Conservation (phyloP, 2,797 vertebrate genomes). For the Notolabrus celidotus region DNA sequence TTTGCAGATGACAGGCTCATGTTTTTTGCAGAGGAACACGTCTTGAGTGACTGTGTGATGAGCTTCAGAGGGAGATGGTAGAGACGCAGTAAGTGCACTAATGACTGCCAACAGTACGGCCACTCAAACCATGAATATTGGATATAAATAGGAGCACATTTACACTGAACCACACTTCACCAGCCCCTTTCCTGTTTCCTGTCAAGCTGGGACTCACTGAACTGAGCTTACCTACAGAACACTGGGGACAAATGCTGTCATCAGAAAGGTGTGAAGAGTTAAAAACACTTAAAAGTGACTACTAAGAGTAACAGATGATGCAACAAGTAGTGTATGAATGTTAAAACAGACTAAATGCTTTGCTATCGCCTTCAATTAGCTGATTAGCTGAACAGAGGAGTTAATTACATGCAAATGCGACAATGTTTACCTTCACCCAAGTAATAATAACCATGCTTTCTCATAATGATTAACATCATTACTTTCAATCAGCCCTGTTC, state of each 20-base stretch:
- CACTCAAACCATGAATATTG: slow-evolving; percentile 82
- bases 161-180: slow-evolving; percentile 23
- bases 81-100: slow-evolving; percentile 78
- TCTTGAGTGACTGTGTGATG: slow-evolving; percentile 70
- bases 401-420: not conserved
- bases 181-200: slow-evolving; percentile 34
- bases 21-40: slow-evolving; percentile 78
- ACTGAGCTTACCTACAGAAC: slow-evolving; percentile 26
- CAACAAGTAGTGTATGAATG: not conserved
- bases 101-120: slow-evolving; percentile 75
- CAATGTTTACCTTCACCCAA: slow-evolving; percentile 8
- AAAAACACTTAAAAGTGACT: slow-evolving; percentile 18
- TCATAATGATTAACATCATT: slow-evolving; percentile 30
- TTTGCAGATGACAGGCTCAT: slow-evolving; percentile 69
- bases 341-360: not conserved
- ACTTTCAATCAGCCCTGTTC: slow-evolving; percentile 36
- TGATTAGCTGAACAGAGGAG: not conserved
- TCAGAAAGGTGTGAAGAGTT: slow-evolving; percentile 18
- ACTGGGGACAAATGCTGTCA: slow-evolving; percentile 13
- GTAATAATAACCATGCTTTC: not conserved
- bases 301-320: slow-evolving; percentile 6
- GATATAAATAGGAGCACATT: slow-evolving; percentile 67
- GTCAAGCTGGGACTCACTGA: slow-evolving; percentile 26
- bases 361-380: not conserved
- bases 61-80: slow-evolving; percentile 63